Evolutionary conservation across 2,113 vertebrate species (phyloP), one percentile per base, ranked within the genome.

Genomic region (Megaleporinus macrocephalus): DNA sequence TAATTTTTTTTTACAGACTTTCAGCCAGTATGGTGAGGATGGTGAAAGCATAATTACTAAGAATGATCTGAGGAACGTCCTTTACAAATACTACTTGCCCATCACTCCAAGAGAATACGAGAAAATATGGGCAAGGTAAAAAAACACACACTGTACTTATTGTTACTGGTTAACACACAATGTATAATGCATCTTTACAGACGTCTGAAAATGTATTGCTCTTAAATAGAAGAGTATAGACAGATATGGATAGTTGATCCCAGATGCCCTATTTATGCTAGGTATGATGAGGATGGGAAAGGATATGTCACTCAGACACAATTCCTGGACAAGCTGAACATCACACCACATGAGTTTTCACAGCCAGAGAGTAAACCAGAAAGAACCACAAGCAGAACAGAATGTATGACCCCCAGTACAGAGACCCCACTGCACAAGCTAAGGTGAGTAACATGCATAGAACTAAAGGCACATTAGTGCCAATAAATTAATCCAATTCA

Each of bases 111-210:
- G 87, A 70, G 93, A 94, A 63, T 93, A 93, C 63, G 94, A 96
- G 79, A 94, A 93, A 88, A 91, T 96, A n/a, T 96, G 95, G 92
- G 51, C 80, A 68, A 92, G 91, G 94, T 95, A 87, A 87, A 91
- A 30, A 33, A n/a, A n/a, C n/a, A n/a, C n/a, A n/a, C n/a, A n/a
- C n/a, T n/a, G n/a, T n/a, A n/a, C n/a, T n/a, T n/a, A n/a, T n/a
- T n/a, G n/a, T n/a, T n/a, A n/a, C n/a, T n/a, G n/a, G n/a, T n/a
- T n/a, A n/a, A n/a, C n/a, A n/a, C n/a, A n/a, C n/a, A n/a, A 24
- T 75, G 18, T 15, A 15, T 76, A 61, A 61, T n/a, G 20, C 12
- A 29, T 78, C 20, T 5, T n/a, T 62, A 6, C 16, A 18, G 14
- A 51, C 15, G 15, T 51, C 49, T 51, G 49, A 51, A 14, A 1